A percentile compares a stretch with the other conserved stretches of the same genome.
These are phyloP conservation scores for Sciurus carolinensis DNA, from an alignment of 2,797 vertebrate genomes.

Conservation along the genomic window DNA sequence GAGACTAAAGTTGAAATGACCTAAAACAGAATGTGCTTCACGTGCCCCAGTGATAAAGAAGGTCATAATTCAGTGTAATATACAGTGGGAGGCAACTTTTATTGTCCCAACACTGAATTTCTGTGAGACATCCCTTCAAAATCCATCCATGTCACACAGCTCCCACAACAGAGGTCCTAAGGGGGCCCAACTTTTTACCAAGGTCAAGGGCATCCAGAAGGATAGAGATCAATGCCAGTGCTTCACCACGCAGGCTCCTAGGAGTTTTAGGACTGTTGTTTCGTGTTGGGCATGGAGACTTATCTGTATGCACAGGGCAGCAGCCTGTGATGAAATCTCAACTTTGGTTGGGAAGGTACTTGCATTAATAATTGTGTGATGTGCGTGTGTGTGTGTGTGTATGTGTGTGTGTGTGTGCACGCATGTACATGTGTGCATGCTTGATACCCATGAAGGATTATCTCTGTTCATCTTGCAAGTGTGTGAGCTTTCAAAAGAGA, in stretches of 20 bases:
- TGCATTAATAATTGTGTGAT: constrained; percentile 17
- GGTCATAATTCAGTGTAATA: not conserved
- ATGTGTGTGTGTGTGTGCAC: not conserved
- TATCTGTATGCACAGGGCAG: constrained; percentile 34
- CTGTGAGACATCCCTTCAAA: not conserved
- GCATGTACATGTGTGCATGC: accelerated
- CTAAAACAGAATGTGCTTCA: not conserved
- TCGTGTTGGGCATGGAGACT: constrained; percentile 4
- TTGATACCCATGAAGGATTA: not conserved
- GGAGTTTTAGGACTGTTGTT: not conserved
- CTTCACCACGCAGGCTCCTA: not conserved
- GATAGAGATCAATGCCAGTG: not conserved
- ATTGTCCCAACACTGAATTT: not conserved
- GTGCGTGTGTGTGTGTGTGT: not conserved
- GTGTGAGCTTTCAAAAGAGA: not conserved
- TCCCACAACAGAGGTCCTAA: not conserved
- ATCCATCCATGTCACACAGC: no score
- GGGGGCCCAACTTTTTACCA: not conserved
- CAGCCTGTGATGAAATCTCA: not conserved
- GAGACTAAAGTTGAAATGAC: not conserved
- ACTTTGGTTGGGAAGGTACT: constrained; percentile 31
- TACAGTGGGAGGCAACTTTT: not conserved
- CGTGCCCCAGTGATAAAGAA: not conserved
- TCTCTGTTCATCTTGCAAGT: not conserved
- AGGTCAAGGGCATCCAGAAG: not conserved